Conservation (phyloP, 2,888 invertebrate genomes). For the Andricus curvator region DNA sequence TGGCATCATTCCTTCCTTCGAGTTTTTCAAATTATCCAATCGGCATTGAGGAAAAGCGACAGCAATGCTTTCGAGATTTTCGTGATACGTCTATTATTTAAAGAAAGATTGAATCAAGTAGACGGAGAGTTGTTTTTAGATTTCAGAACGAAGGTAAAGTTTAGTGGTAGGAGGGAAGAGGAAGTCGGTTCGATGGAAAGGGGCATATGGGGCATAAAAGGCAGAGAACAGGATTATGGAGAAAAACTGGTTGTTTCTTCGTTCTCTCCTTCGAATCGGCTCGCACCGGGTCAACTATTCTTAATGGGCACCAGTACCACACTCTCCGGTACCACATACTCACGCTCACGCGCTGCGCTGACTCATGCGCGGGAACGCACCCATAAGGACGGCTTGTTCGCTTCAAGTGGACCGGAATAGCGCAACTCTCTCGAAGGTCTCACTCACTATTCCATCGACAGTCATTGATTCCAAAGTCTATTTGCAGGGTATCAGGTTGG, state of each 20-base stretch:
- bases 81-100: no score
- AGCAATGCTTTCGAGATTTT: no score
- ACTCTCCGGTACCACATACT: background rate
- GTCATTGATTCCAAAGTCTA: background rate
- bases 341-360: background rate
- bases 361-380: background rate
- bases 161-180: background rate
- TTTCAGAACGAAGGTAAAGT: background rate
- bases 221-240: background rate
- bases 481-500: no score
- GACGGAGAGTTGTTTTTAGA: no score
- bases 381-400: conserved; percentile 3
- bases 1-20: no score
- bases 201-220: conserved; percentile 6
- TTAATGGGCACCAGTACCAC: background rate
- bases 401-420: conserved; percentile 9
- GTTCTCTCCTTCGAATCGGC: background rate
- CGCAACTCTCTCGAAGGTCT: background rate
- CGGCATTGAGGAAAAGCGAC: no score
- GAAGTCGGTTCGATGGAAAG: background rate
- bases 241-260: conserved; percentile 19
- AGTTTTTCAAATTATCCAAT: no score
- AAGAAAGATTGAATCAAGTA: no score
- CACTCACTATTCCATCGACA: background rate
- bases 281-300: conserved; percentile 7